Base-by-base conservation (phyloP, 1,140 invertebrate species). In the Dreissena rostriformis region DNA sequence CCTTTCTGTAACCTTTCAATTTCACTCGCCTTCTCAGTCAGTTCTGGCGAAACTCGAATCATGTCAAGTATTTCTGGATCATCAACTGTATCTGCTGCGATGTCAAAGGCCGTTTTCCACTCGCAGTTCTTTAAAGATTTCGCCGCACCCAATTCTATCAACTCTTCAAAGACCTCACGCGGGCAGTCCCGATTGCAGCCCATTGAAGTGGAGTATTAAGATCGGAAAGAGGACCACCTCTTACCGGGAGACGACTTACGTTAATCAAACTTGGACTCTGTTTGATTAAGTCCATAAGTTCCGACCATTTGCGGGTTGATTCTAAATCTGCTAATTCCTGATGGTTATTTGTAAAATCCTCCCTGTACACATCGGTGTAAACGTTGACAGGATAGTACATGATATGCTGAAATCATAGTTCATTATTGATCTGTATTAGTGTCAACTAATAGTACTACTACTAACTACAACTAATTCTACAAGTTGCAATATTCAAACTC, bases 1-100 rank as follows among this genome's bases (percentile, higher is more conserved):
- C 68, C 73, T 19, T 68, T 52, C 55, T 86, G 67, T 70, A 86
- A 77, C 24, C 73, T 74, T 53, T 82, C 29, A 51, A 82, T 82
- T 67, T 66, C 68, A 17, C 57, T 17, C 19, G 67, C 28, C 0
- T 78, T 65, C 67, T 78, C 51, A 19, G 24, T 78, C 7, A 86
- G 65, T 15, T 78, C 52, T 14, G 71, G 7, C 66, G 80, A 73
- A 53, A 81, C 28, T 73, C 66, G 19, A 12, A 81, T 19, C 49
- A 76, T n/a, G 11, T 76, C 65, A 19, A 86, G 49, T 12, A 78
- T 77, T 22, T 78, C 49, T 19, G 17, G 24, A 71, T 71, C 29
- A 6, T 61, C 57, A n/a, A 61, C 12, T 19, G 6, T 61, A 29
- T 79, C 77, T 29, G 19, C 17, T 4, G 77, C 77, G 49, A 79